Conservation (phyloP, 2,113 vertebrate genomes). For the Varanus salvator region DNA sequence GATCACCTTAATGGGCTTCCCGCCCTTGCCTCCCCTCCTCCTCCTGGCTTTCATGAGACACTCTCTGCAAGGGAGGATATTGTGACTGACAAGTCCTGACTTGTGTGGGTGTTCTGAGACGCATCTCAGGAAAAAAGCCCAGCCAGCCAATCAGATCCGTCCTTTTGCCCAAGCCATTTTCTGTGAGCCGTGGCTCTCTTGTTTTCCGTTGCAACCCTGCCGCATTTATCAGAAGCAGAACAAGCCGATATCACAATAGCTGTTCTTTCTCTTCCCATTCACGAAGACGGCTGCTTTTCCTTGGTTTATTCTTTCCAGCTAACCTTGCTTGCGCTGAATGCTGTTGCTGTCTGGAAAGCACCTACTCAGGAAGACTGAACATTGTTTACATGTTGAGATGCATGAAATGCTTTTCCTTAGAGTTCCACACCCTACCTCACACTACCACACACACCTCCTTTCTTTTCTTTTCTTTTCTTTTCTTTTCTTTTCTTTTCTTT, state of each 20-base stretch:
- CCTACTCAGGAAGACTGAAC: not conserved
- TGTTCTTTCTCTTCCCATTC: slow-evolving; percentile 6
- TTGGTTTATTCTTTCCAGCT: not conserved
- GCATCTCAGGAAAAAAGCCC: not conserved
- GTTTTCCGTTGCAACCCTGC: slow-evolving; percentile 5
- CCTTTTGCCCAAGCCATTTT: slow-evolving; percentile 19
- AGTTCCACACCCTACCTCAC: too few species aligned
- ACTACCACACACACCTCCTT: too few species aligned
- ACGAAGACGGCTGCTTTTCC: not conserved
- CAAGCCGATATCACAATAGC: not conserved
- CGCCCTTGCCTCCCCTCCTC: not conserved
- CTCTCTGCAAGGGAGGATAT: slow-evolving; percentile 12
- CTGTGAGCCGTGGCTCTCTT: slow-evolving; percentile 1
- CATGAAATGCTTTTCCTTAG: not conserved
- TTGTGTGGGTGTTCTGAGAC: slow-evolving; percentile 19
- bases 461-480: not conserved
- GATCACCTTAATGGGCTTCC: not conserved
- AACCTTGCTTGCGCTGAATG: slow-evolving; percentile 15
- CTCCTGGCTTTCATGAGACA: not conserved
- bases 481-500: not conserved
- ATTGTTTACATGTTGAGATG: not conserved
- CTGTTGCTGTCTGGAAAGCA: not conserved
- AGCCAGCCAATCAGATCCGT: slow-evolving; percentile 10
- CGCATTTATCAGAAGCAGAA: slow-evolving; percentile 27
- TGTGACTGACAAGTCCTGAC: slow-evolving; percentile 29